A percentile compares a stretch with the other conserved stretches of the same genome.
These are phyloP conservation scores for Mayetiola destructor DNA, from an alignment of 2,888 invertebrate species.

Conservation along the genomic window DNA sequence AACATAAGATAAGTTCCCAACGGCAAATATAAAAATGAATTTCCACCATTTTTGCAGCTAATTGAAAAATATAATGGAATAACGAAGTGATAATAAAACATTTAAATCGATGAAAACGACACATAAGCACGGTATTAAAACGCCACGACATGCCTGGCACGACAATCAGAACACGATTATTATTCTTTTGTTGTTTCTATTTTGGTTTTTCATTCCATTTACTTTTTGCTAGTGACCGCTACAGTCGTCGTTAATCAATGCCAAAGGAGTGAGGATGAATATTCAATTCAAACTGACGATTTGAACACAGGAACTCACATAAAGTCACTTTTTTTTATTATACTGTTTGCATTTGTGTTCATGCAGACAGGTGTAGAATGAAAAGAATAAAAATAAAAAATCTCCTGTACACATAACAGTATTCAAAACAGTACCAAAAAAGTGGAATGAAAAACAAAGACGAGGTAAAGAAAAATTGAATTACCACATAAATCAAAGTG, in stretches of 20 bases:
- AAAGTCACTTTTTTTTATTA: too few species aligned
- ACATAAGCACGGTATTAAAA: not conserved
- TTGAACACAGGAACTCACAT: too few species aligned
- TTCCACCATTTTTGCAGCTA: not conserved
- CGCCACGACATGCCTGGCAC: not conserved
- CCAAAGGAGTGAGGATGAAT: not conserved
- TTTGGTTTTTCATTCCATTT: not conserved
- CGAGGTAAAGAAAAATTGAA: too few species aligned
- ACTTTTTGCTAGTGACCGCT: not conserved
- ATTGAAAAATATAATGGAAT: constrained; percentile 1
- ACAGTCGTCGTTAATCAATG: not conserved
- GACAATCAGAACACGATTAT: not conserved
- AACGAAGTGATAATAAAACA: not conserved
- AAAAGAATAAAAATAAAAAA: too few species aligned
- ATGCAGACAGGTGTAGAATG: too few species aligned
- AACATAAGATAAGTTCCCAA: not conserved
- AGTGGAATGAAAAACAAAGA: too few species aligned
- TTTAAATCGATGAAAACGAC: not conserved
- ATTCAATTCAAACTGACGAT: too few species aligned
- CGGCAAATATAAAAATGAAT: not conserved
- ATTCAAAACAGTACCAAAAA: too few species aligned
- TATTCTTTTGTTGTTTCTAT: not conserved
- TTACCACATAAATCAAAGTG: too few species aligned
- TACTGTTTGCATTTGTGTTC: too few species aligned
- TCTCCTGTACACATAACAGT: too few species aligned